Percentiles rank a stretch among this genome's conserved stretches.
These are phyloP conservation scores for Amia ocellicauda DNA, from an alignment of 2,113 vertebrate genomes.

Conservation along the genomic window DNA sequence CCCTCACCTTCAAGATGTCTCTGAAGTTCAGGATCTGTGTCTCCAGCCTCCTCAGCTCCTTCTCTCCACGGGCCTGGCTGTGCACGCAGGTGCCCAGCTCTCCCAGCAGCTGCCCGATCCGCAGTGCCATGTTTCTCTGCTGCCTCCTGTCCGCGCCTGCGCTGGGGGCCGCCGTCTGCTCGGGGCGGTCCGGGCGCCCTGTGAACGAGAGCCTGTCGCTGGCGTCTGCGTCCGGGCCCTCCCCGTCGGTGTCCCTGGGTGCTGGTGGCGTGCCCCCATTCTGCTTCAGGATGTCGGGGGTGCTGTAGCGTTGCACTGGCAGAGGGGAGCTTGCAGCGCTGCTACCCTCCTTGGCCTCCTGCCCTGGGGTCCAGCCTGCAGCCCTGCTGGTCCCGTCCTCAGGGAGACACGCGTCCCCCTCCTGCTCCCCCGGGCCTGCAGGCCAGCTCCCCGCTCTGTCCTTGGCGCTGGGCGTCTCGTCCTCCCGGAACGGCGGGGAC, in stretches of 20 bases:
- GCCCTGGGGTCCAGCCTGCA: constrained; percentile 38
- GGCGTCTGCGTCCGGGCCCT: constrained; percentile 1
- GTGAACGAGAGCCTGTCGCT: constrained; percentile 7
- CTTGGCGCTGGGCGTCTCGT: constrained; percentile 32
- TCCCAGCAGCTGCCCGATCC: constrained; percentile 52
- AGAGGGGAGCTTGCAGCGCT: constrained; percentile 27
- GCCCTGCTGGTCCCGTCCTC: constrained; percentile 16
- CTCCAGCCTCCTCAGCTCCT: constrained; percentile 64
- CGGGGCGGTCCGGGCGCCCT: constrained; percentile 4
- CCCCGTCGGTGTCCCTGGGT: neutral
- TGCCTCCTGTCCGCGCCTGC: constrained; percentile 10
- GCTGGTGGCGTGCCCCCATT: constrained; percentile 17
- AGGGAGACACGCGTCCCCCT: constrained; percentile 33
- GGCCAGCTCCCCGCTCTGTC: constrained; percentile 37
- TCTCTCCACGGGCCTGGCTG: constrained; percentile 2
- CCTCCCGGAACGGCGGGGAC: constrained; percentile 40
- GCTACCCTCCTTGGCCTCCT: too few species aligned
- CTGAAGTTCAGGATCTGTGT: constrained; percentile 66
- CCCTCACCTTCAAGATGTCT: constrained; percentile 75
- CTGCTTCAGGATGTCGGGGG: constrained; percentile 78
- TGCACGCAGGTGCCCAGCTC: constrained; percentile 67
- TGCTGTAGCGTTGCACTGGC: constrained; percentile 43
- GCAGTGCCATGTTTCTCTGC: constrained; percentile 39
- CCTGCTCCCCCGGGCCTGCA: constrained; percentile 43
- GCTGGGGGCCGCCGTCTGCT: neutral